Evolutionary conservation across 2,113 vertebrate species (phyloP), one percentile per base, ranked within the genome.

Genomic region (Pagrus major): DNA sequence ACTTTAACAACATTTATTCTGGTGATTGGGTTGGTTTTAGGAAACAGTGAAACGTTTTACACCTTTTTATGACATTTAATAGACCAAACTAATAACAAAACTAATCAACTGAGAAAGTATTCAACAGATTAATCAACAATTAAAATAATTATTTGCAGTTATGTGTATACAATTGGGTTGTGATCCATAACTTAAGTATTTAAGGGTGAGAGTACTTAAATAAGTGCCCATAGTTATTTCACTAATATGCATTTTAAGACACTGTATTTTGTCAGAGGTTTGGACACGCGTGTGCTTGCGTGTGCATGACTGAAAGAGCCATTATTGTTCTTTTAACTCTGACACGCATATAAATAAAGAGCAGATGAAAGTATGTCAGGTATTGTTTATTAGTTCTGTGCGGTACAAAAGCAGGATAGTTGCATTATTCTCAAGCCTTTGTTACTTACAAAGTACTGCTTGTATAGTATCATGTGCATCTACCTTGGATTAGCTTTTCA

Each of bases 341-440:
- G 47, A 61, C 35, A 67, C 2, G 42, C 41, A 52, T 68, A 33
- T 44, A 69, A 86, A 74, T 74, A 55, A 49, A 77, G 77, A 88
- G 9, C 49, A 81, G 84, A 87, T 88, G 78, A 88, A 90, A 81
- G 88, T 90, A 86, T 87, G 84, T 92, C 87, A 87, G 67, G 84
- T 90, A 82, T 89, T 91, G 87, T 88, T 8, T 11, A 25, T 29
- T 51, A n/a, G 41, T 58, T 89, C 21, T 83, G 33, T 78, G 20
- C 56, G 71, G 59, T 21, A 91, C 80, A 90, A 91, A 52, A 49
- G 83, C 42, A 31, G 66, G 59, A 90, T 76, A 76, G 65, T 52
- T 63, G 73, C 80, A 79, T 89, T 89, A 78, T 90, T 49, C 59
- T 61, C 49, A 6, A 21, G 76, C 58, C 69, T 91, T 91, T 91